A percentile compares a stretch with the other conserved stretches of the same genome.
phyloP scores from a whole-genome alignment of 2,113 vertebrate species.

The Patagioenas fasciata region DNA sequence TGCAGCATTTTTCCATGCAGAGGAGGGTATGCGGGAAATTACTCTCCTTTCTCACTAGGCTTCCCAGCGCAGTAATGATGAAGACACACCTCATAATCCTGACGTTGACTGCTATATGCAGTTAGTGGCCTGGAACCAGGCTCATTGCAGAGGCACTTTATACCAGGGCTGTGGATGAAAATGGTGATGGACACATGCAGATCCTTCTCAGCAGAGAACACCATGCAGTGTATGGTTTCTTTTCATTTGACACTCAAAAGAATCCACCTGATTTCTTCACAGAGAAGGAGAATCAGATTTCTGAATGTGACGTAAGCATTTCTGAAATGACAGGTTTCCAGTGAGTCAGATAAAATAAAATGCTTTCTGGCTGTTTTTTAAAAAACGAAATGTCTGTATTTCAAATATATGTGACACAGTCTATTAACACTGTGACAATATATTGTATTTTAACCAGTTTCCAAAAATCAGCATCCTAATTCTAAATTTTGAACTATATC shows the following conservation, averaged over 20 bases:
- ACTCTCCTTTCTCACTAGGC: not conserved
- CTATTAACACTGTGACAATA: not conserved
- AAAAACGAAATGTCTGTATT: not conserved
- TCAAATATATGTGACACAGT: not conserved
- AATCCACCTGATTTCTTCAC: not conserved
- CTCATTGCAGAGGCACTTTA: not conserved
- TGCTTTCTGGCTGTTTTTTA: not conserved
- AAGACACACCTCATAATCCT: not conserved
- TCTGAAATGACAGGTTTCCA: not conserved
- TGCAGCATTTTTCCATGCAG: not conserved
- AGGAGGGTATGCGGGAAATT: not conserved
- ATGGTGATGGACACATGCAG: not conserved
- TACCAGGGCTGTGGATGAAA: not conserved
- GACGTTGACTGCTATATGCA: not conserved
- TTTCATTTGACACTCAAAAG: not conserved
- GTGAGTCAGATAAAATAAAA: not conserved
- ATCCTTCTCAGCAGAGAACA: not conserved
- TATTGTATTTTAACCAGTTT: not conserved
- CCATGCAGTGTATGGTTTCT: not conserved
- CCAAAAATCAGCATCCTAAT: not conserved
- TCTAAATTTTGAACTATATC: not conserved
- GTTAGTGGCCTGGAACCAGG: not conserved
- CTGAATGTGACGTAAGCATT: not conserved
- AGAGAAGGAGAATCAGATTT: not conserved
- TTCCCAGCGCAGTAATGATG: not conserved